Conservation (phyloP, 2,888 invertebrate species). For the Leptopterna dolabrata region DNA sequence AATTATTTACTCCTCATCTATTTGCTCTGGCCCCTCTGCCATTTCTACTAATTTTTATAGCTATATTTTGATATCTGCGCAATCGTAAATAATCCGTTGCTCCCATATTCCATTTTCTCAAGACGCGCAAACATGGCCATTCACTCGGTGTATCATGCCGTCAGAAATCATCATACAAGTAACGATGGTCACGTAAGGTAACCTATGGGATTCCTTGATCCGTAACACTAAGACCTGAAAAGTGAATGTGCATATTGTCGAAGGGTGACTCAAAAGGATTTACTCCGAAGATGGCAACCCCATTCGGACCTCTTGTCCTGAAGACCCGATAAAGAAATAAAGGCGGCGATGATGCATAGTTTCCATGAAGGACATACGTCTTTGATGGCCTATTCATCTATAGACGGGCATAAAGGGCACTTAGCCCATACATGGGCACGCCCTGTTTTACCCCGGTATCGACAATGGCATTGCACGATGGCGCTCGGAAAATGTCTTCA, state of each 20-base stretch:
- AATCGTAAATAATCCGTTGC: no score
- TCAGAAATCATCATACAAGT: no score
- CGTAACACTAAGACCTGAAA: no score
- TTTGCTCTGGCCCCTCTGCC: no score
- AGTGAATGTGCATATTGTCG: background rate
- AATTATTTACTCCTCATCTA: no score
- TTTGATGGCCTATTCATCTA: background rate
- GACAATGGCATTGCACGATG: constrained; percentile 1
- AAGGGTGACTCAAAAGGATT: background rate
- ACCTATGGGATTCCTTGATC: no score
- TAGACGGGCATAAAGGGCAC: background rate
- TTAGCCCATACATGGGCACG: background rate
- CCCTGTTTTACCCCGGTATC: background rate
- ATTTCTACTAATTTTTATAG: no score
- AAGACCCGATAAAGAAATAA: background rate
- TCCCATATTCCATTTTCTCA: no score
- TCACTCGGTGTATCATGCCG: no score
- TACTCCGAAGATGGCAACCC: background rate
- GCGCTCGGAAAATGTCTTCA: constrained; percentile 13
- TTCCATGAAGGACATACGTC: background rate
- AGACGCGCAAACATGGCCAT: no score
- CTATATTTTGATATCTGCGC: no score
- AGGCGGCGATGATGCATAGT: background rate
- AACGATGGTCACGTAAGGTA: no score
- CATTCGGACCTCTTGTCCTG: background rate